Conservation (phyloP, 2,113 vertebrate genomes). For the Myiozetetes cayanensis region DNA sequence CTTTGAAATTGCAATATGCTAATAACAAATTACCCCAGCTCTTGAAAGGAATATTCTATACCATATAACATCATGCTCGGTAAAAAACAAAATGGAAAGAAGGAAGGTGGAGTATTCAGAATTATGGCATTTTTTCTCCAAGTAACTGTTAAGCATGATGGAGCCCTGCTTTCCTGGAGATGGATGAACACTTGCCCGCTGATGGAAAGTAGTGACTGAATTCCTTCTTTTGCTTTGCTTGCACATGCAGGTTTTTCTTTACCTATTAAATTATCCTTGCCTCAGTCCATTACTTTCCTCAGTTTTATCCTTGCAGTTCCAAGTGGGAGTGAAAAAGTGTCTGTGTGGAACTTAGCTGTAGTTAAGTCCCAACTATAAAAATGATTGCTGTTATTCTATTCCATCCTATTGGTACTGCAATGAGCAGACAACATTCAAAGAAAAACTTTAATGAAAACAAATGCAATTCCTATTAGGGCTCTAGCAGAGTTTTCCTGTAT, state of each 20-base stretch:
- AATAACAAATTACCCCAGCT: background rate
- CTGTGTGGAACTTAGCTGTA: background rate
- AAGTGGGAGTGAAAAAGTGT: background rate
- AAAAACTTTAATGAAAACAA: background rate
- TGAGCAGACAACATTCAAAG: background rate
- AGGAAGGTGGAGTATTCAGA: rapidly evolving
- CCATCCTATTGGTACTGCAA: background rate
- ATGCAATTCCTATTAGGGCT: background rate
- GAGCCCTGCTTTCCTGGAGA: background rate
- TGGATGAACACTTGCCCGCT: background rate
- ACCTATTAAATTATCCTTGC: background rate
- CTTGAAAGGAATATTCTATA: background rate
- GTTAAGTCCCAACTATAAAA: background rate
- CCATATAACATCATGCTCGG: background rate
- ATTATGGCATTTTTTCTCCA: rapidly evolving
- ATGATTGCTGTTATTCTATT: background rate
- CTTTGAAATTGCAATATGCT: background rate
- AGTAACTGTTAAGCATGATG: rapidly evolving
- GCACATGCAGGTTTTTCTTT: background rate
- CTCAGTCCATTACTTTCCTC: background rate
- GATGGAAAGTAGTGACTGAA: rapidly evolving
- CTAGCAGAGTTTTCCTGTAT: background rate
- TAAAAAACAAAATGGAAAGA: background rate
- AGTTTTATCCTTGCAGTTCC: background rate
- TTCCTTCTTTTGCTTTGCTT: background rate